phyloP scores from a whole-genome alignment of 2,888 invertebrate genomes.

The Drosophila paracracens region DNA sequence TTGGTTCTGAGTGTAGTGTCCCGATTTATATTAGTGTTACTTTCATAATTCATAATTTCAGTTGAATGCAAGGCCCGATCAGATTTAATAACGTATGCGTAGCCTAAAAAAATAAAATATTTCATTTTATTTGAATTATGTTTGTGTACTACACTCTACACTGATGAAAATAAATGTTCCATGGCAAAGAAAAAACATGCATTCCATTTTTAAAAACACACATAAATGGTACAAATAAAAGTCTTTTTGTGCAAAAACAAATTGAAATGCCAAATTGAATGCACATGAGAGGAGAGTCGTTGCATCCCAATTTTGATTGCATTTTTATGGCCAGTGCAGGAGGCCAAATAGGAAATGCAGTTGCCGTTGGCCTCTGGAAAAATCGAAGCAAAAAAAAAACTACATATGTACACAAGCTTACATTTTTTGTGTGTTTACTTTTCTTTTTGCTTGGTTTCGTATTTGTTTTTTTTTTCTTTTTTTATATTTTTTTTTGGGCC shows the following conservation, averaged over 20 bases:
- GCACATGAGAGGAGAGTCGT: constrained; percentile 36
- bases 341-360: constrained; percentile 2
- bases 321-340: constrained; percentile 51
- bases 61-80: too few species aligned
- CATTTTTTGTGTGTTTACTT: constrained; percentile 12
- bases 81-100: neutral
- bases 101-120: too few species aligned
- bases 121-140: neutral
- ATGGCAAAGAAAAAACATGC: neutral
- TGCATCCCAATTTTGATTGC: constrained; percentile 53
- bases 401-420: neutral
- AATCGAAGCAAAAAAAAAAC: constrained; percentile 1
- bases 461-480: neutral
- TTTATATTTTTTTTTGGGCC: constrained; percentile 7
- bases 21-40: neutral
- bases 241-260: constrained; percentile 6
- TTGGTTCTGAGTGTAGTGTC: neutral
- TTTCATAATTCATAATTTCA: neutral
- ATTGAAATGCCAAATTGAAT: constrained; percentile 43
- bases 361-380: constrained; percentile 20
- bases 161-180: constrained; percentile 23
- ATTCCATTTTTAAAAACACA: constrained; percentile 14
- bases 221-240: constrained; percentile 11
- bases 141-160: neutral
- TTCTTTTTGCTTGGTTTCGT: constrained; percentile 13